These are phyloP conservation scores for Creontiades dilutus DNA, from an alignment of 2,888 invertebrate species.

Conservation along the genomic window DNA sequence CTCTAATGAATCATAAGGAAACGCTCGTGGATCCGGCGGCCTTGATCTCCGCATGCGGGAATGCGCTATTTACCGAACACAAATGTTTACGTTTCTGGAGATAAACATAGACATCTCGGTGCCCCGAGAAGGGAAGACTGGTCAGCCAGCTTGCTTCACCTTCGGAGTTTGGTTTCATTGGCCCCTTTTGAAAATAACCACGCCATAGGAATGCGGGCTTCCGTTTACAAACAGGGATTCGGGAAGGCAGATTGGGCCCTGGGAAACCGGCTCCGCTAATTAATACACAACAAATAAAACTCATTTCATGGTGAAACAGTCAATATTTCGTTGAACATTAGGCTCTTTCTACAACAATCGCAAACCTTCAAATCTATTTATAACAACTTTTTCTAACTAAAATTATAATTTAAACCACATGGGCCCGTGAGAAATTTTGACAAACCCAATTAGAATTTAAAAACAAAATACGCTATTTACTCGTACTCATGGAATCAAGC, in stretches of 20 bases:
- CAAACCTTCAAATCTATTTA: no score
- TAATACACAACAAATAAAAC: no score
- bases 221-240: neutral
- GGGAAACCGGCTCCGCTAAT: neutral
- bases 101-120: conserved; percentile 25
- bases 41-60: neutral
- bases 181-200: conserved; percentile 1
- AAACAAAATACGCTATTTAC: no score
- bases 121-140: neutral
- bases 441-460: no score
- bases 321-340: no score
- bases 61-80: conserved; percentile 35
- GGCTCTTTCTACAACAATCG: no score
- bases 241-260: neutral
- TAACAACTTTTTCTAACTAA: no score
- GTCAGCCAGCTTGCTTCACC: neutral
- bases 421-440: no score
- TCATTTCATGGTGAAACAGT: no score
- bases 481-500: no score
- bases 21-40: conserved; percentile 29
- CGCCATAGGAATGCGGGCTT: neutral
- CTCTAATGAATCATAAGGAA: neutral
- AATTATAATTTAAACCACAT: no score
- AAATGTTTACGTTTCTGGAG: conserved; percentile 7
- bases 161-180: conserved; percentile 27